Evolutionary conservation across 1,140 invertebrate species (phyloP), one percentile per base, ranked within the genome.

Genomic region (Phenacoccus solenopsis): DNA sequence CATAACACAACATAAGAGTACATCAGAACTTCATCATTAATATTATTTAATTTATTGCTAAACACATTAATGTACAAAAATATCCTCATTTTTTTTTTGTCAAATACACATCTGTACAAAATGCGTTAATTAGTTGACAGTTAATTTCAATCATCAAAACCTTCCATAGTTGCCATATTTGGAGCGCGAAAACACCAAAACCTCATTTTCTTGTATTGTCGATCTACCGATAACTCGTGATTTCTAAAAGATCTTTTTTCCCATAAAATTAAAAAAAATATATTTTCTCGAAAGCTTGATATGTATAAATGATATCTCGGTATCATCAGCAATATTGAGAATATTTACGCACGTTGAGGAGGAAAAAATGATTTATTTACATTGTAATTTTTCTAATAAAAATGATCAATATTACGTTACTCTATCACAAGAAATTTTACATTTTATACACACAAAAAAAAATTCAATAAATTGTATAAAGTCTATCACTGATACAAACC

Each of bases 41-140:
- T n/a, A n/a, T n/a, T n/a, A n/a, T n/a, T 49, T 49, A 49, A 49
- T 16, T 49, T 49, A 49, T 49, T 49, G 38, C 38, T 49, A 49
- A 49, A 49, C 38, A 49, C 38, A 49, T 49, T 49, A 49, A 49
- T 49, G 38, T 49, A 49, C 38, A 49, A 49, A 49, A 49, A 49
- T 49, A 49, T 49, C 5, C 38, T 49, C 13, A 49, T 49, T n/a
- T n/a, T n/a, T n/a, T n/a, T n/a, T n/a, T n/a, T 49, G 38, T 49
- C 13, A 49, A 49, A 49, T 49, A 49, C 38, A 49, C 38, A 49
- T 49, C 16, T 49, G 38, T 49, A 49, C 38, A 49, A 49, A 49
- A 32, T n/a, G n/a, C n/a, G n/a, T n/a, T n/a, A n/a, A n/a, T n/a
- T n/a, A n/a, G n/a, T n/a, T n/a, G n/a, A n/a, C n/a, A n/a, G n/a